These are phyloP conservation scores for Cavia porcellus DNA, from an alignment of 2,113 vertebrate genomes.

Conservation along the genomic window DNA sequence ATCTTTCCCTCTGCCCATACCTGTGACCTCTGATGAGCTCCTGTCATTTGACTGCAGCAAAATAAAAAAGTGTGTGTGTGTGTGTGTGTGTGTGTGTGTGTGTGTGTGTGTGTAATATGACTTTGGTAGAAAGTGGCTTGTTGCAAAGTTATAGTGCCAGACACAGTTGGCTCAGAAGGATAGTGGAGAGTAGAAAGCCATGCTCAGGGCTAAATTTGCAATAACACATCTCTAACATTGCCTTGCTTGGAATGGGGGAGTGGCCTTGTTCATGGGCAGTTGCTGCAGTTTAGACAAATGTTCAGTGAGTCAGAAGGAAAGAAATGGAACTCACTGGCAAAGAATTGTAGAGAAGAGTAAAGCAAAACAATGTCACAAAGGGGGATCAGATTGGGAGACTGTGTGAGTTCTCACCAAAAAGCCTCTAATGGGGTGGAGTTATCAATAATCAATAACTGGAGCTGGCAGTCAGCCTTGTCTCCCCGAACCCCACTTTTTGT, in stretches of 20 bases:
- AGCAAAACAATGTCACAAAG: not conserved
- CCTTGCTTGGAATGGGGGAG: not conserved
- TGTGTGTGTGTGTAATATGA: not conserved
- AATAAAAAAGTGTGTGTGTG: too few relatives aligned
- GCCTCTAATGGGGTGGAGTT: not conserved
- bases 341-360: not conserved
- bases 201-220: not conserved
- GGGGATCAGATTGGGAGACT: not conserved
- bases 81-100: not conserved
- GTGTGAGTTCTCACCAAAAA: not conserved
- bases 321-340: not conserved
- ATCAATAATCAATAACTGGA: not conserved
- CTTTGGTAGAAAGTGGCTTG: not conserved
- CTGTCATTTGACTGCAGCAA: not conserved
- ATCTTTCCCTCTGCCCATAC: not conserved
- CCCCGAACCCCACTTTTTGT: not conserved
- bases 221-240: not conserved
- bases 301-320: not conserved
- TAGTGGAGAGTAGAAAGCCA: not conserved
- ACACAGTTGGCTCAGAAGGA: not conserved
- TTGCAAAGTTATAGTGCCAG: not conserved
- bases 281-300: not conserved
- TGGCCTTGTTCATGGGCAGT: not conserved
- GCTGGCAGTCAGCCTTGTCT: not conserved
- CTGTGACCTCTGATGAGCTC: not conserved